phyloP scores from a whole-genome alignment of 2,797 vertebrate species.

The Sebastes baramenuke region DNA sequence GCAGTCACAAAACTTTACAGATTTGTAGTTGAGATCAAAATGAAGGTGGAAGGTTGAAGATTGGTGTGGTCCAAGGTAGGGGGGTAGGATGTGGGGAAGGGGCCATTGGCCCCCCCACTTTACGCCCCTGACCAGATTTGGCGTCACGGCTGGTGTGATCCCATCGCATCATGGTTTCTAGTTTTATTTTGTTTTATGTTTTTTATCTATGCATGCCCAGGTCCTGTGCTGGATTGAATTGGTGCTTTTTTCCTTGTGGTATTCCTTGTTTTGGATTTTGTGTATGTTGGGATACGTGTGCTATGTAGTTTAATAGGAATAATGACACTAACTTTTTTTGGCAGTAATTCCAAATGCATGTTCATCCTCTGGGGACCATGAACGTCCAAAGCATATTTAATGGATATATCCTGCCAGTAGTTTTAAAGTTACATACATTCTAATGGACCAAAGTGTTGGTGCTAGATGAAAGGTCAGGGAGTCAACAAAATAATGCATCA shows the following conservation, averaged over 20 bases:
- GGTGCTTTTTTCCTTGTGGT: not conserved
- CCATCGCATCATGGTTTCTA: not conserved
- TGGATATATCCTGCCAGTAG: not conserved
- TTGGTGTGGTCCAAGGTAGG: too few species aligned
- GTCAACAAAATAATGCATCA: not conserved
- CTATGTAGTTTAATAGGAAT: not conserved
- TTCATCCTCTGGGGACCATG: not conserved
- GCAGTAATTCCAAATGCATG: not conserved
- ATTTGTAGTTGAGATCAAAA: not conserved
- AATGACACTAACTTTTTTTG: not conserved
- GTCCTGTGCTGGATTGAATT: not conserved
- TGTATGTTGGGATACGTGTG: not conserved
- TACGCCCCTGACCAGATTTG: not conserved
- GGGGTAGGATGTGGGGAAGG: too few species aligned
- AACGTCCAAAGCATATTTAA: not conserved
- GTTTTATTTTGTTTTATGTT: not conserved
- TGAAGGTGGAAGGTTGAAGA: too few species aligned
- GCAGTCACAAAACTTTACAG: not conserved
- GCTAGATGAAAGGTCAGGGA: not conserved
- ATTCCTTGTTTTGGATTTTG: not conserved
- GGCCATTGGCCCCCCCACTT: too few species aligned
- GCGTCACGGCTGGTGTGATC: not conserved
- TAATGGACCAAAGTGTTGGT: not conserved
- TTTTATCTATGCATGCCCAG: not conserved
- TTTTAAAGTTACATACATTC: not conserved